Base-by-base conservation (phyloP, 23 tunicate species). In the Halocynthia aurantium region DNA sequence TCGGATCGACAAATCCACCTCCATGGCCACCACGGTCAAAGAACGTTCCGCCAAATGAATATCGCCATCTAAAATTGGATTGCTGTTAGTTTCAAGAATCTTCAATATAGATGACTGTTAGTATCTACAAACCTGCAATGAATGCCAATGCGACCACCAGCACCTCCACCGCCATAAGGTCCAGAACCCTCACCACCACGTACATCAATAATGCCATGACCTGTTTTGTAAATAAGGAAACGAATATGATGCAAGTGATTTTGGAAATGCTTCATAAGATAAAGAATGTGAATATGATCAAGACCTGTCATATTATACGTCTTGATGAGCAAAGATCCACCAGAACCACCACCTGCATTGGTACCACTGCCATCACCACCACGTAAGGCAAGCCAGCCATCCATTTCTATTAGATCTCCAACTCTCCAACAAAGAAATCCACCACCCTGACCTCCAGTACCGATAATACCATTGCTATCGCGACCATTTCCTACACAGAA, bases 251-350 rank as follows among this genome's bases (percentile, higher is more conserved):
- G 44, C 4, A 31, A 31, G 44, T 4, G 44, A 31, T 31, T 31
- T 31, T 31, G 44, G 44, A 31, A 31, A 31, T 31, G 44, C 44
- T 0, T 31, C 4, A 4, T 31, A 31, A 31, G 44, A 31, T 31
- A 31, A 31, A 31, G 4, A 31, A 31, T 31, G 44, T 31, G 44
- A 70, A 70, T 44, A 70, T 19, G 53, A 22, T 18, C 6, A 67
- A 44, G 31, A 76, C 80, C 80, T 15, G 80, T 76, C 67, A 76
- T 76, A 55, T 76, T 76, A n/a, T 58, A 76, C 7, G 80, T 76
- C 31, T 76, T 57, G 15, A 76, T 76, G 67, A 76, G 52, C 52
- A 76, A 52, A 11, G 80, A 51, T 56, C 80, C 80, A 55, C 80
- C 80, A 58, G 80, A 76, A 7, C 80, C 80, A 7, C 80, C 80